Conservation (phyloP, 2,888 invertebrate species). For the Harmothoe impar region DNA sequence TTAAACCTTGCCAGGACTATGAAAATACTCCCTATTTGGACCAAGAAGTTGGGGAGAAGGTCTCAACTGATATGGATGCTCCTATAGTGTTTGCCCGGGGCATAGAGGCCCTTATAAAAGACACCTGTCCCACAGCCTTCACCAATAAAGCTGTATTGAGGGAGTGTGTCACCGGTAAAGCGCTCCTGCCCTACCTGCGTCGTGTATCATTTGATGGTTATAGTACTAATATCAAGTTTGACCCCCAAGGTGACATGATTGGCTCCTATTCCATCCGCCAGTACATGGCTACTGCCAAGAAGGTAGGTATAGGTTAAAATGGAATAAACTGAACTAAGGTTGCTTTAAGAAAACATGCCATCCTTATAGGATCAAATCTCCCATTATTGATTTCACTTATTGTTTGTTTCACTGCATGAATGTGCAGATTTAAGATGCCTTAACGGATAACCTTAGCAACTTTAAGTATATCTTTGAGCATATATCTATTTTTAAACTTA, state of each 20-base stretch:
- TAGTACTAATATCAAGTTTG: conserved; percentile 48
- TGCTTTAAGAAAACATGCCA: too few relatives aligned
- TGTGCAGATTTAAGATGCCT: too few relatives aligned
- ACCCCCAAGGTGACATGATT: conserved; percentile 46
- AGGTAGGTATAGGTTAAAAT: too few relatives aligned
- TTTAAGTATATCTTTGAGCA: too few relatives aligned
- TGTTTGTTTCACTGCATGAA: too few relatives aligned
- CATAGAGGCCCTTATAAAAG: not conserved
- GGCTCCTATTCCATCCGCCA: conserved; percentile 52
- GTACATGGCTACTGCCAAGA: not conserved
- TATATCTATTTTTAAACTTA: too few relatives aligned
- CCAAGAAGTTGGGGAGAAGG: conserved; percentile 46
- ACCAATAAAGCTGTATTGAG: conserved; percentile 4
- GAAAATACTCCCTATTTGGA: not conserved
- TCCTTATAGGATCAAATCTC: too few relatives aligned
- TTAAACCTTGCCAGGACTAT: not conserved
- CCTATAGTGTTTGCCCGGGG: conserved; percentile 46
- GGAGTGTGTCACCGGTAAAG: conserved; percentile 35
- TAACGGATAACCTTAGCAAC: too few relatives aligned
- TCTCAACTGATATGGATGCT: conserved; percentile 48
- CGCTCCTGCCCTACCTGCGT: conserved; percentile 2
- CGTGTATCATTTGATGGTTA: conserved; percentile 36
- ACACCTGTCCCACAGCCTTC: conserved; percentile 26
- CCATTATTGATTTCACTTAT: too few relatives aligned
- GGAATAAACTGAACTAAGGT: too few relatives aligned